Evolutionary conservation across 2,797 vertebrate species (phyloP).

Genomic region (Coregonus suidteri): DNA sequence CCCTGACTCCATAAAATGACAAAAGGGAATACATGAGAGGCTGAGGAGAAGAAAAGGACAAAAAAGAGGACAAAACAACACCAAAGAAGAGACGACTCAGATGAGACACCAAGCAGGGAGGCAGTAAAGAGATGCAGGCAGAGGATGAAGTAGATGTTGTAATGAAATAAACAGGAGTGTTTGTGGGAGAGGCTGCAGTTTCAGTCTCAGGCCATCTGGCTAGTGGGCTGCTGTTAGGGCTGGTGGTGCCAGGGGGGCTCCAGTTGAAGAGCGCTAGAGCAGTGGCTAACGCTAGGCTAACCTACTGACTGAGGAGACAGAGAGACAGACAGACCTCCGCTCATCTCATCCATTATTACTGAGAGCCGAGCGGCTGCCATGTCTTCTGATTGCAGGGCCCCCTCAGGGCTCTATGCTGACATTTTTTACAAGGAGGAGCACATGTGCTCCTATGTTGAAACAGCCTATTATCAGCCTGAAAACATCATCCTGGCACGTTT

Average conservation of each 20-base stretch:
- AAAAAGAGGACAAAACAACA: slow-evolving; percentile 62
- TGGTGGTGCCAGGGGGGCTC: not conserved
- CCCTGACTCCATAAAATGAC: slow-evolving; percentile 61
- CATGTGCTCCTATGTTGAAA: too few species aligned
- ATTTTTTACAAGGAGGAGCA: too few species aligned
- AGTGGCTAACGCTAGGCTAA: slow-evolving; percentile 40
- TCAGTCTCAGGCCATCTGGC: slow-evolving; percentile 30
- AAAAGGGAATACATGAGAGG: slow-evolving; percentile 65
- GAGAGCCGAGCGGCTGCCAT: slow-evolving; percentile 73
- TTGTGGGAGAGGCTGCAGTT: slow-evolving; percentile 40
- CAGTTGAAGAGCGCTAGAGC: slow-evolving; percentile 21
- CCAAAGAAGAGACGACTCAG: slow-evolving; percentile 8
- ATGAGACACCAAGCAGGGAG: slow-evolving; percentile 52
- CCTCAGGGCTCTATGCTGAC: slow-evolving; percentile 32
- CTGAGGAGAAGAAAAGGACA: slow-evolving; percentile 38
- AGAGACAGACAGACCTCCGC: slow-evolving; percentile 60
- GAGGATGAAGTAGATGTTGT: slow-evolving; percentile 59
- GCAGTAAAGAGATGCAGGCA: slow-evolving; percentile 44
- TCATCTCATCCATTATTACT: slow-evolving; percentile 73
- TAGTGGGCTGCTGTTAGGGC: not conserved
- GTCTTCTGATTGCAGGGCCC: slow-evolving; percentile 72
- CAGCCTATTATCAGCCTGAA: too few species aligned
- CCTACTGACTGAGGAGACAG: slow-evolving; percentile 32
- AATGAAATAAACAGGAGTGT: slow-evolving; percentile 60
- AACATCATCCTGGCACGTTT: too few species aligned